These are phyloP conservation scores for Aethes cnicana DNA, from an alignment of 2,888 invertebrate genomes.

Conservation along the genomic window DNA sequence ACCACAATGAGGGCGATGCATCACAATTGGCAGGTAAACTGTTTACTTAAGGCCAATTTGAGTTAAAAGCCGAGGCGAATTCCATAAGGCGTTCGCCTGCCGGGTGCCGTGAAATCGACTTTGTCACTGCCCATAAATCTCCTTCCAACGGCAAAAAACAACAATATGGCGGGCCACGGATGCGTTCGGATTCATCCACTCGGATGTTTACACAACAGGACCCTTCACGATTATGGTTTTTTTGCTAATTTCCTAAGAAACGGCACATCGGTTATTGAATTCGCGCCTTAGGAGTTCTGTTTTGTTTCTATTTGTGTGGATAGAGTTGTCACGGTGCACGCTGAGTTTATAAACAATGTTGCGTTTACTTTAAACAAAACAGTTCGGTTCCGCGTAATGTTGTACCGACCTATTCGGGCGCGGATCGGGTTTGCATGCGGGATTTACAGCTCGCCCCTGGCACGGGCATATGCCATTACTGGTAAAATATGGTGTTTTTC, in stretches of 20 bases:
- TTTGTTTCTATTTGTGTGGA: conserved; percentile 37
- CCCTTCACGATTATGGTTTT: conserved; percentile 50
- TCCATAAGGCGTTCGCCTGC: conserved; percentile 62
- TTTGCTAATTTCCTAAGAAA: conserved; percentile 55
- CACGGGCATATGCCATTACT: conserved; percentile 60
- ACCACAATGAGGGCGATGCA: conserved; percentile 58
- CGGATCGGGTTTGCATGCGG: conserved; percentile 40
- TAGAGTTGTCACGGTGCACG: conserved; percentile 45
- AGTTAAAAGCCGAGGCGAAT: conserved; percentile 71
- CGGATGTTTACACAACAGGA: conserved; percentile 77
- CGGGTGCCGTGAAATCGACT: conserved; percentile 75
- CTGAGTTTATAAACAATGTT: conserved; percentile 13
- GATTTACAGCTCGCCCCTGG: conserved; percentile 47
- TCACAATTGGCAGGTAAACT: conserved; percentile 78
- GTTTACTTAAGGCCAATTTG: conserved; percentile 73
- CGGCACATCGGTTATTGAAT: conserved; percentile 43
- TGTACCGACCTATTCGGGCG: neutral
- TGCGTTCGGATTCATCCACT: conserved; percentile 55
- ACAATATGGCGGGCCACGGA: conserved; percentile 54
- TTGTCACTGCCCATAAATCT: conserved; percentile 80
- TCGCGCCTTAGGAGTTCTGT: conserved; percentile 39
- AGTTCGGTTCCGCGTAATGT: neutral
- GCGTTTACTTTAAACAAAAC: conserved; percentile 16
- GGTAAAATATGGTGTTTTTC: conserved; percentile 72
- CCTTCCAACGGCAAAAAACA: conserved; percentile 58